Evolutionary conservation across 2,888 invertebrate genomes (phyloP), one percentile per base, ranked within the genome.

Genomic region (Dolichomitus sp.): DNA sequence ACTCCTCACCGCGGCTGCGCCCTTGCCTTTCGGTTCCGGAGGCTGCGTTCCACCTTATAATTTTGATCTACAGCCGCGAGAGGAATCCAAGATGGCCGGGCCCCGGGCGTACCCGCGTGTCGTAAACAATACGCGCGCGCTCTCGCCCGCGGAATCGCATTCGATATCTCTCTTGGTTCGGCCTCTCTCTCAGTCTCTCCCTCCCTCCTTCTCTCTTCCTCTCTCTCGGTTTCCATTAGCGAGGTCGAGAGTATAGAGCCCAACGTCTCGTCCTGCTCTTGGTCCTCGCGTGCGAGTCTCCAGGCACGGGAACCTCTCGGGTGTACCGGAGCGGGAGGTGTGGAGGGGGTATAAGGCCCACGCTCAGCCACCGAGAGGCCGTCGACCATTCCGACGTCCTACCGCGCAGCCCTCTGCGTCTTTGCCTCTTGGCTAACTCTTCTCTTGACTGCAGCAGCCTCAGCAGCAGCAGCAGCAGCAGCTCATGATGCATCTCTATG

Each of bases 61-160:
- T 91, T 91, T 91, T 90, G 87, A 91, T 91, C 88, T 89, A 88
- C 86, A 87, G 88, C 86, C 86, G 84, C 87, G 81, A 88, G 89
- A 88, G 88, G 89, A 90, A 91, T 92, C 88, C 90, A 92, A 90
- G 78, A 92, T 92, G 92, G 91, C 91, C 80, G 85, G 27, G 84
- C 80, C 81, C 61, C 76, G 76, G 84, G 83, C 83, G 79, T 85
- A 82, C 74, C 85, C 80, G 86, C 80, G 86, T 83, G 84, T 89
- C 88, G 87, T 90, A 91, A 91, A 92, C 91, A 91, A 90, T 90
- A 86, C 87, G 81, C 72, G 73, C n/a, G 52, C 30, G 17, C 52
- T 40, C 50, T 48, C 74, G 19, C 77, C 42, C 48, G 59, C 30
- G 59, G 57, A 37, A 17, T 75, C 48, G 23, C 42, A 37, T 83